Percentiles rank a stretch among this genome's conserved stretches.
Evolutionary conservation across 2,888 invertebrate species (phyloP).

Genomic region (Odontocerum albicorne): DNA sequence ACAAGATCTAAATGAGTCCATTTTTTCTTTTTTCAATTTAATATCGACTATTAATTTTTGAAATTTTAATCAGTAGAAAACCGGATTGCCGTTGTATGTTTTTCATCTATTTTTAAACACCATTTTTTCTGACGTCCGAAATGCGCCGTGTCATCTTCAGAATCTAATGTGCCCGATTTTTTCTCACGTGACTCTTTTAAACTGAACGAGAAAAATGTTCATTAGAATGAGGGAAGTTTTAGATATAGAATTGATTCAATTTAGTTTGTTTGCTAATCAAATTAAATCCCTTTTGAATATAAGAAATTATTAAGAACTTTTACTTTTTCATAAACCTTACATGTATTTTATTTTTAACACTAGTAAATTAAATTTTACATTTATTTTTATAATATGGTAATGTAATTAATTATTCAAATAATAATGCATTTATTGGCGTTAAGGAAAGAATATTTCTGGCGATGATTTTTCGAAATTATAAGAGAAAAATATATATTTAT

Average conservation of each 20-base stretch:
- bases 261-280: no score
- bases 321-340: neutral
- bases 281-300: neutral
- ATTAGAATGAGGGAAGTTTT: no score
- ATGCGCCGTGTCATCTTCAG: conserved; percentile 30
- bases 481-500: no score
- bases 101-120: conserved; percentile 19
- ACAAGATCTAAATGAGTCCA: conserved; percentile 24
- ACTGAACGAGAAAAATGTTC: neutral
- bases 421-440: no score
- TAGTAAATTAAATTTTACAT: no score
- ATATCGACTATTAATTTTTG: conserved; percentile 31
- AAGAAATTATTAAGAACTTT: neutral
- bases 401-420: no score
- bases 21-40: conserved; percentile 27
- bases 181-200: conserved; percentile 10
- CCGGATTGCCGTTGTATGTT: conserved; percentile 16
- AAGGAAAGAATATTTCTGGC: no score
- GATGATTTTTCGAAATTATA: no score
- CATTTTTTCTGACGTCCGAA: no score
- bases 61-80: conserved; percentile 26
- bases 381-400: no score
- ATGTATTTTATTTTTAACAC: no score
- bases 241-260: no score
- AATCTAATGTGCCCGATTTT: conserved; percentile 21